phyloP scores from a whole-genome alignment of 2,797 vertebrate species.

The Anguilla obscura region DNA sequence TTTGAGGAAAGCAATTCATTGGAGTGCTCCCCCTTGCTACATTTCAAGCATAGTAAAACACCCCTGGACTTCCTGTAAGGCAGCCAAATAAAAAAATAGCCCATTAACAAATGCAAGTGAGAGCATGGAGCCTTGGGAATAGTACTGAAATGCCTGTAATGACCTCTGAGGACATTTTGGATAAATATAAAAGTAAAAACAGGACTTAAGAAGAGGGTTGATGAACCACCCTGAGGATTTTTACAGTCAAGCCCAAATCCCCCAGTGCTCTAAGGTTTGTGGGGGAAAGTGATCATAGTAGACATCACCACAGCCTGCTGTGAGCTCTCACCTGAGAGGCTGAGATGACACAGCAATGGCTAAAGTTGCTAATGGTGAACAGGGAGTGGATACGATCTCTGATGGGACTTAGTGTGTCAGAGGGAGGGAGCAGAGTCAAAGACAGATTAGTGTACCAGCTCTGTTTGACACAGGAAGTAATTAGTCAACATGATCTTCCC shows the following conservation, averaged over 20 bases:
- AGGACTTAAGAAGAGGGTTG: constrained; percentile 26
- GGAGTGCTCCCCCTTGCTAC: constrained; percentile 11
- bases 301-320: neutral
- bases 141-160: constrained; percentile 21
- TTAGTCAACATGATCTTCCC: constrained; percentile 29
- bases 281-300: neutral
- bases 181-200: constrained; percentile 8
- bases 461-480: constrained; percentile 12
- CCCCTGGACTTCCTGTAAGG: constrained; percentile 28
- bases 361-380: neutral
- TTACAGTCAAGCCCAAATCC: constrained; percentile 23
- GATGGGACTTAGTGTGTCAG: neutral
- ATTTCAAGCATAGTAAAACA: constrained; percentile 24
- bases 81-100: constrained; percentile 36
- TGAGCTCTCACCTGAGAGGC: neutral
- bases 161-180: neutral
- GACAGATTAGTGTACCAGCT: neutral
- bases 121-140: constrained; percentile 28
- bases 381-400: constrained; percentile 30
- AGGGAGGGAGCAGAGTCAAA: neutral
- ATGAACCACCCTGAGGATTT: constrained; percentile 25
- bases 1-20: constrained; percentile 3
- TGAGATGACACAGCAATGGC: constrained; percentile 8
- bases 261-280: neutral
- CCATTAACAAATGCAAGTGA: constrained; percentile 33